A percentile compares a stretch with the other conserved stretches of the same genome.
Evolutionary conservation across 2,113 vertebrate genomes (phyloP).

Genomic region (Stegastes partitus): DNA sequence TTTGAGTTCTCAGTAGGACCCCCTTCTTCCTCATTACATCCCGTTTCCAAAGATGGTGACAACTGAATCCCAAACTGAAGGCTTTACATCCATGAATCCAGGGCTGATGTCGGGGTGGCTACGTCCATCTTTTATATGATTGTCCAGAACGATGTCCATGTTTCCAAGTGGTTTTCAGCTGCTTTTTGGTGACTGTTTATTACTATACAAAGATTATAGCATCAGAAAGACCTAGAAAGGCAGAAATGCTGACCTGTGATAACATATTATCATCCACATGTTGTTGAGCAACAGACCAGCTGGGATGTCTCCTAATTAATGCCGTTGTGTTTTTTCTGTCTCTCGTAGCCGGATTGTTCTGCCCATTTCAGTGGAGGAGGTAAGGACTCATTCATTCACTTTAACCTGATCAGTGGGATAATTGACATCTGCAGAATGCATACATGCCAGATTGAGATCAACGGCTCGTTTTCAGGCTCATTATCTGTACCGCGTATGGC

Average conservation of each 20-base stretch:
- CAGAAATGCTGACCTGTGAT: background rate
- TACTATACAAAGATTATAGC: background rate
- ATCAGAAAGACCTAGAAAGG: background rate
- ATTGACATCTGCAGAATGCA: background rate
- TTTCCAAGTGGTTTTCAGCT: background rate
- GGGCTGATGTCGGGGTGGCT: too few species aligned
- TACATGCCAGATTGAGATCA: background rate
- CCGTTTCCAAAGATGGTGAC: too few species aligned
- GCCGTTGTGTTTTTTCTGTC: conserved; percentile 56
- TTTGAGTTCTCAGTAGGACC: too few species aligned
- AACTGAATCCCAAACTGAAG: too few species aligned
- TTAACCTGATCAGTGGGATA: background rate
- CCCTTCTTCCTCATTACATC: too few species aligned
- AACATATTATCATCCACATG: background rate
- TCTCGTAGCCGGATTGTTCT: conserved; percentile 91
- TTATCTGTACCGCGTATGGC: background rate
- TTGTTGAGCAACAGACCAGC: background rate
- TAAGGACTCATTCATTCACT: conserved; percentile 77
- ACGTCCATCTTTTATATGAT: too few species aligned
- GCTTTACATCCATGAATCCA: too few species aligned
- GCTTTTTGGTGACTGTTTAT: background rate
- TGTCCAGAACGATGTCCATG: too few species aligned
- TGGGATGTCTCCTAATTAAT: background rate
- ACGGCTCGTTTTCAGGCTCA: background rate
- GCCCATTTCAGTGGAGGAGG: conserved; percentile 97